phyloP scores from a whole-genome alignment of 2,797 vertebrate species.

The Periophthalmus magnuspinnatus region DNA sequence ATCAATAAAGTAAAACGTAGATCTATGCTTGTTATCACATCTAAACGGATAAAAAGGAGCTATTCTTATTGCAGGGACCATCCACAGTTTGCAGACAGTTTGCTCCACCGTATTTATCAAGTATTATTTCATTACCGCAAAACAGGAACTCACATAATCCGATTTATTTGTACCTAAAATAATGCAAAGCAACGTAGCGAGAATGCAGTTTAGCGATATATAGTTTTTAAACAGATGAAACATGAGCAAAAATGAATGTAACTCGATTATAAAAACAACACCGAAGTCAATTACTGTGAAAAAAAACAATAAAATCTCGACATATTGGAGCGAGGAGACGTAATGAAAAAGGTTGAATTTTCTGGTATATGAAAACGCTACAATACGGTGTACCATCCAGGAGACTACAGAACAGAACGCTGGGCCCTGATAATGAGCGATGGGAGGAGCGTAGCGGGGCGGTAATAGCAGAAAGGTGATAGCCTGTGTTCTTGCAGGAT shows the following conservation, averaged over 20 bases:
- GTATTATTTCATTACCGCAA: background rate
- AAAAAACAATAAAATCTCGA: conserved; percentile 7
- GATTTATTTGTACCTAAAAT: background rate
- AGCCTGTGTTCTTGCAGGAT: conserved; percentile 41
- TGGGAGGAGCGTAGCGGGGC: conserved; percentile 33
- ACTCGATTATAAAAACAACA: background rate
- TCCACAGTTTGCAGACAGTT: background rate
- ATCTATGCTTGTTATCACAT: background rate
- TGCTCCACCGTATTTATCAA: background rate
- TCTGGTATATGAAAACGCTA: conserved; percentile 18
- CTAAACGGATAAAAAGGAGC: background rate
- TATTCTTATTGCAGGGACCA: background rate
- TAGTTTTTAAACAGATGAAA: background rate
- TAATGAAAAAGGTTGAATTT: conserved; percentile 27
- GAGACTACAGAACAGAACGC: conserved; percentile 24
- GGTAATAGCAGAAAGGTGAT: conserved; percentile 24
- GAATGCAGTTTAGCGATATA: background rate
- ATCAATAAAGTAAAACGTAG: too few relatives aligned
- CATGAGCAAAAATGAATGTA: background rate
- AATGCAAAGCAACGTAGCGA: background rate
- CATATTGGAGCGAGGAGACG: conserved; percentile 16
- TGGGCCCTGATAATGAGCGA: conserved; percentile 50
- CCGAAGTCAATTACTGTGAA: conserved; percentile 12
- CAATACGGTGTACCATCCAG: conserved; percentile 43
- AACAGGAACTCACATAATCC: background rate